Percentiles rank a stretch among this genome's conserved stretches.
Evolutionary conservation across 2,113 vertebrate species (phyloP).

Genomic region (Echinops telfairi): DNA sequence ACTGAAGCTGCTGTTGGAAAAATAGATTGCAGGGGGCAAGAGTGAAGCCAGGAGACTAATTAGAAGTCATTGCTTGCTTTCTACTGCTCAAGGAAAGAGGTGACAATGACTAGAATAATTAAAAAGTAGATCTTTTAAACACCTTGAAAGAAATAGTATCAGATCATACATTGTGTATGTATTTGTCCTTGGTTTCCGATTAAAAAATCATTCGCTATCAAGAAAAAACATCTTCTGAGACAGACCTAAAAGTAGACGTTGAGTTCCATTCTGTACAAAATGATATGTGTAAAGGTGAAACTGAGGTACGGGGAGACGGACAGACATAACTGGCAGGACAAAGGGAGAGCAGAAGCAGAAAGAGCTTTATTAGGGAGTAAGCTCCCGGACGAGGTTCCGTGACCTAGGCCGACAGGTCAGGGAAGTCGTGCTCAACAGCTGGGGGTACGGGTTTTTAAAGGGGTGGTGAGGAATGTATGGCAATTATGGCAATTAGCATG

Average conservation of each 20-base stretch:
- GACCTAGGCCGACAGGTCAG: too few relatives aligned
- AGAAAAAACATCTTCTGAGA: slow-evolving; percentile 5
- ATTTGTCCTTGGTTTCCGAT: neutral
- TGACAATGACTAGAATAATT: neutral
- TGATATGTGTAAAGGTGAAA: too few relatives aligned
- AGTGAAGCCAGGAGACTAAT: neutral
- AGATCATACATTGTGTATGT: neutral
- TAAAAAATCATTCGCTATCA: neutral
- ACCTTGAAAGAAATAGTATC: slow-evolving; percentile 21
- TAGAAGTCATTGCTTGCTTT: neutral
- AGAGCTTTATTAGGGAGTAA: too few relatives aligned
- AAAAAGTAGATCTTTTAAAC: neutral
- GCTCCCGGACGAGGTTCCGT: too few relatives aligned
- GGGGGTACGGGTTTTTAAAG: too few relatives aligned
- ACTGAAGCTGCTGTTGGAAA: neutral
- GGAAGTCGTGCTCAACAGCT: too few relatives aligned
- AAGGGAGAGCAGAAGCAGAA: too few relatives aligned
- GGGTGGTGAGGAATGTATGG: too few relatives aligned
- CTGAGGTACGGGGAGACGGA: too few relatives aligned
- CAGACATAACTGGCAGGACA: too few relatives aligned
- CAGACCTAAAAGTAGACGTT: neutral
- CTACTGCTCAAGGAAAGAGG: neutral
- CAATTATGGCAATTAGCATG: too few relatives aligned
- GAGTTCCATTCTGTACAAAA: neutral
- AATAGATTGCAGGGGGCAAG: neutral